Evolutionary conservation across 2,888 invertebrate genomes (phyloP).

Genomic region (Aphodius sticticus): DNA sequence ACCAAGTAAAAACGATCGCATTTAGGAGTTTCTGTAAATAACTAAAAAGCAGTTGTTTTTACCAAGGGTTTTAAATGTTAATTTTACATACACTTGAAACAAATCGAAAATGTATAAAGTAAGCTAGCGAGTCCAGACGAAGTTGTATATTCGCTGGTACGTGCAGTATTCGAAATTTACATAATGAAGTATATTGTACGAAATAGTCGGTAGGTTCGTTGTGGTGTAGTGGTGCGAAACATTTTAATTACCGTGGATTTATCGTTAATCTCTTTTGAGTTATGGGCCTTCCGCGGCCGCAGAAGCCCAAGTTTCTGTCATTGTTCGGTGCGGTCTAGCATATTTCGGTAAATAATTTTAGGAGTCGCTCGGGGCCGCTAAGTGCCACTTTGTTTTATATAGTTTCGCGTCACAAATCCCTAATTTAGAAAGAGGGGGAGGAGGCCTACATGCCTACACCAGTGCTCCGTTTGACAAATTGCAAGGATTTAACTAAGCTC

Average conservation of each 20-base stretch:
- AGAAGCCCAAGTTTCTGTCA: slow-evolving; percentile 14
- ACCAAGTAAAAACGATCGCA: too few species aligned
- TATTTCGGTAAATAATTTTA: slow-evolving; percentile 23
- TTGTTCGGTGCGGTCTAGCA: slow-evolving; percentile 18
- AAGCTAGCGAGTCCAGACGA: background rate
- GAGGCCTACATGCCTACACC: slow-evolving; percentile 9
- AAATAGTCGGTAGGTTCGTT: background rate
- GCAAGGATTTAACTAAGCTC: slow-evolving; percentile 23
- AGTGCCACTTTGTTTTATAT: slow-evolving; percentile 25
- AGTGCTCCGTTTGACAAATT: slow-evolving; percentile 19
- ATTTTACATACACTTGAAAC: too few species aligned
- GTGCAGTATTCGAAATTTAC: background rate
- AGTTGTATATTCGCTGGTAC: background rate
- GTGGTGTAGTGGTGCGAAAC: slow-evolving; percentile 8
- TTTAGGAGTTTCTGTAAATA: too few species aligned
- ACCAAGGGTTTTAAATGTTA: too few species aligned
- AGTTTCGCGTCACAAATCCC: slow-evolving; percentile 26
- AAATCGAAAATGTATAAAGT: too few species aligned
- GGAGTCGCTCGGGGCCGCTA: slow-evolving; percentile 19
- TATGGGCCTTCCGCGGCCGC: slow-evolving; percentile 18
- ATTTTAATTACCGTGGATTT: slow-evolving; percentile 18
- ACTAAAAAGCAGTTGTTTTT: too few species aligned
- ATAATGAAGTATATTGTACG: background rate
- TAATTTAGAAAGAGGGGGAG: slow-evolving; percentile 17
- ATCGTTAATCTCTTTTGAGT: slow-evolving; percentile 21